Percentiles rank a stretch among this genome's conserved stretches.
phyloP scores from a whole-genome alignment of 2,797 vertebrate species.

The Sebastes glaucus region DNA sequence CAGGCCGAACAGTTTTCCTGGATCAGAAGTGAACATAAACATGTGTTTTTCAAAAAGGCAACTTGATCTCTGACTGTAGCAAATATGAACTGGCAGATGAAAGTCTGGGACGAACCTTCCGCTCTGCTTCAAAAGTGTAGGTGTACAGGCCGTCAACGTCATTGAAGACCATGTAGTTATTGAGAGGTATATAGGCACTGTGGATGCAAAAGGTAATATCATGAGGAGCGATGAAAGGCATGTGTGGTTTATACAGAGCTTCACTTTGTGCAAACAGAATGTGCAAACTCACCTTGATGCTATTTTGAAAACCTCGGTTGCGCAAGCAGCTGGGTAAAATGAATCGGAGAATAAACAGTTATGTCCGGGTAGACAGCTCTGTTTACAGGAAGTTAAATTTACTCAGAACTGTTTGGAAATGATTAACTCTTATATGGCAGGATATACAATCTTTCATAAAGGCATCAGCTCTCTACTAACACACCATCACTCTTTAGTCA shows the following conservation, averaged over 20 bases:
- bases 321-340: slow-evolving; percentile 86
- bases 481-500: background rate
- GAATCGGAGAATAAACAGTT: slow-evolving; percentile 10
- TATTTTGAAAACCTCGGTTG: slow-evolving; percentile 95
- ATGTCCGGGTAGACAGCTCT: background rate
- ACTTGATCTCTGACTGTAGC: background rate
- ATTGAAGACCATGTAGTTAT: slow-evolving; percentile 95
- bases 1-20: slow-evolving; percentile 93
- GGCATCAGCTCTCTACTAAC: background rate
- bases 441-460: background rate
- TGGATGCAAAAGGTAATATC: background rate
- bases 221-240: background rate
- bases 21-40: slow-evolving; percentile 3
- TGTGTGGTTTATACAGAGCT: background rate
- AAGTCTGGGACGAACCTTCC: slow-evolving; percentile 84
- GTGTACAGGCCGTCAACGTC: slow-evolving; percentile 92
- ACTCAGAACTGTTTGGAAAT: slow-evolving; percentile 13
- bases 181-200: slow-evolving; percentile 91
- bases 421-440: slow-evolving; percentile 15
- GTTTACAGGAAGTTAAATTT: slow-evolving; percentile 11
- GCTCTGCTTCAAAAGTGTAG: slow-evolving; percentile 92
- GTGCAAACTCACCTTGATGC: slow-evolving; percentile 88
- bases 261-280: background rate
- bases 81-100: background rate
- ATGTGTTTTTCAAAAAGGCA: background rate